A percentile compares a stretch with the other conserved stretches of the same genome.
These are phyloP conservation scores for Hiodon tergisus DNA, from an alignment of 2,113 vertebrate genomes.

Conservation along the genomic window DNA sequence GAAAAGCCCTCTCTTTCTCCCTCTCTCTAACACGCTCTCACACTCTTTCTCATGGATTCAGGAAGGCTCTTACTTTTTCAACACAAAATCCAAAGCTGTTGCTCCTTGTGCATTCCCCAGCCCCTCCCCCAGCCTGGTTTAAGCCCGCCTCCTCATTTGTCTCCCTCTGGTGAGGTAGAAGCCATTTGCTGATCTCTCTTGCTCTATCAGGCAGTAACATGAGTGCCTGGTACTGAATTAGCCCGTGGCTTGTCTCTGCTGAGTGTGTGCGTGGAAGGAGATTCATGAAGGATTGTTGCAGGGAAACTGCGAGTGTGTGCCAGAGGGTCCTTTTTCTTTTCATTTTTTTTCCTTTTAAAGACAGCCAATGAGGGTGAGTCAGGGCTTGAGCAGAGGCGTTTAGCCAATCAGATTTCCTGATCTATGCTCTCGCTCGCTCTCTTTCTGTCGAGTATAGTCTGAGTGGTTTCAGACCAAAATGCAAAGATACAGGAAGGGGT, in stretches of 20 bases:
- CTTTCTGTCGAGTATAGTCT: slow-evolving; percentile 3
- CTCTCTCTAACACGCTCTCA: neutral
- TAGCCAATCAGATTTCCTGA: slow-evolving; percentile 26
- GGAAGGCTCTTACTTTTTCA: slow-evolving; percentile 26
- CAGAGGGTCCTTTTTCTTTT: neutral
- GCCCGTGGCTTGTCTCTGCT: slow-evolving; percentile 40
- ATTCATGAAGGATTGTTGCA: neutral
- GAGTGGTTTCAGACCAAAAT: neutral
- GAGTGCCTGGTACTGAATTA: slow-evolving; percentile 54
- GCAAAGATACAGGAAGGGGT: too few relatives aligned
- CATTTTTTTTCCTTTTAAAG: neutral
- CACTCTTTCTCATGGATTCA: slow-evolving; percentile 13
- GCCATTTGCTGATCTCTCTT: slow-evolving; percentile 23
- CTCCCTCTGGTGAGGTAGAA: slow-evolving; percentile 17
- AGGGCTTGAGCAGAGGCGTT: slow-evolving; percentile 7
- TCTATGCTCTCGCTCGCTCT: neutral
- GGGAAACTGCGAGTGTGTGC: slow-evolving; percentile 5
- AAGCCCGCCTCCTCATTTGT: slow-evolving; percentile 2
- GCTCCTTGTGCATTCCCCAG: slow-evolving; percentile 36
- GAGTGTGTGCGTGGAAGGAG: slow-evolving; percentile 18
- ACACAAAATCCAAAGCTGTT: slow-evolving; percentile 27
- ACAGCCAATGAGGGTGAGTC: slow-evolving; percentile 28
- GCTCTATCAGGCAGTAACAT: slow-evolving; percentile 48
- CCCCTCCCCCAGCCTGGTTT: slow-evolving; percentile 29
- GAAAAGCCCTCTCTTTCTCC: neutral